phyloP scores from a whole-genome alignment of 2,797 vertebrate genomes.

The Coendou prehensilis region DNA sequence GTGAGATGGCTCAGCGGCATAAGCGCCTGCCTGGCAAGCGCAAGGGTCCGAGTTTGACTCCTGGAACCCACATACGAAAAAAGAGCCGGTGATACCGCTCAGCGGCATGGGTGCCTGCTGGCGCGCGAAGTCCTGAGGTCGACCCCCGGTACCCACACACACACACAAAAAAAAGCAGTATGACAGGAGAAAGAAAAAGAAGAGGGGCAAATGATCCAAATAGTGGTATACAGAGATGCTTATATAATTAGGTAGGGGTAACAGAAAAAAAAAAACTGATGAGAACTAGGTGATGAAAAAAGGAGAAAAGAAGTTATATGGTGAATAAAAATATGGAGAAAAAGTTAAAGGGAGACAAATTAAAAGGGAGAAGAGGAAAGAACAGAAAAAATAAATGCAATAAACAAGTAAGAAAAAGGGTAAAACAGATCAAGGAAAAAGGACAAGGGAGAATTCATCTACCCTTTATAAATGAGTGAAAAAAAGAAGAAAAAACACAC shows the following conservation, averaged over 20 bases:
- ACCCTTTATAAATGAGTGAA: not conserved
- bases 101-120: too few relatives aligned
- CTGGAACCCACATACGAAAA: too few relatives aligned
- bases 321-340: not conserved
- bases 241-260: not conserved
- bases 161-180: not conserved
- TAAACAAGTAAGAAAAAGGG: not conserved
- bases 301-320: not conserved
- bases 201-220: not conserved
- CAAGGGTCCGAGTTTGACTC: too few relatives aligned
- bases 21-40: too few relatives aligned
- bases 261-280: not conserved
- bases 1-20: too few relatives aligned
- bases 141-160: too few relatives aligned
- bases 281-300: not conserved
- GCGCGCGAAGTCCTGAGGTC: too few relatives aligned
- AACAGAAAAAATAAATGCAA: not conserved
- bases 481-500: not conserved
- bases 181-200: not conserved
- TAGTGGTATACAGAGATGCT: not conserved
- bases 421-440: not conserved
- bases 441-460: not conserved
- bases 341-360: not conserved
- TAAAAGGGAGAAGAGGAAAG: not conserved
- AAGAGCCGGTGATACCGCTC: too few relatives aligned